Conservation (phyloP, 2,888 invertebrate species). For the Lypha dubia region DNA sequence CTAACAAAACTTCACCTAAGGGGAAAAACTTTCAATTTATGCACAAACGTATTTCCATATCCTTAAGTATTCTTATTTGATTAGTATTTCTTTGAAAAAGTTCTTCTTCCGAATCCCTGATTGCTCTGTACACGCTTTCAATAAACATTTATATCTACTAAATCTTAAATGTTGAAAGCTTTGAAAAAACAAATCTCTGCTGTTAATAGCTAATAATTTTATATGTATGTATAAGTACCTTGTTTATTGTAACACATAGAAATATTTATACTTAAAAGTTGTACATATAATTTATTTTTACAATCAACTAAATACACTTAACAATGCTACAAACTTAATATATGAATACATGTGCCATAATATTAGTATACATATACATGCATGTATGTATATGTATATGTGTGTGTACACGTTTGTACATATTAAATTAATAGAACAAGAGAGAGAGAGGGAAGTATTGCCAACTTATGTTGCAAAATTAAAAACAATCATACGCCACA, state of each 20-base stretch:
- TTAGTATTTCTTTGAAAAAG: neutral
- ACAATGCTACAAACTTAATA: slow-evolving; percentile 73
- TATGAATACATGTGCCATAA: slow-evolving; percentile 60
- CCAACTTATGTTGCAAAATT: neutral
- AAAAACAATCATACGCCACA: too few species aligned
- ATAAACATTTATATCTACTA: slow-evolving; percentile 19
- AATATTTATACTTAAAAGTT: slow-evolving; percentile 13
- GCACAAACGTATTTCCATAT: neutral
- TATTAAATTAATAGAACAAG: neutral
- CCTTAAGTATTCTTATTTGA: slow-evolving; percentile 1
- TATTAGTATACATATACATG: slow-evolving; percentile 29
- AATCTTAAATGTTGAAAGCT: slow-evolving; percentile 18
- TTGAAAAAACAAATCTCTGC: slow-evolving; percentile 58
- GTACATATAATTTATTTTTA: slow-evolving; percentile 49
- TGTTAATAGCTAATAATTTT: slow-evolving; percentile 71
- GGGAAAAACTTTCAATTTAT: neutral
- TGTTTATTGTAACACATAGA: slow-evolving; percentile 71
- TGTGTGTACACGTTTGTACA: neutral
- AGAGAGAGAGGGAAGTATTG: slow-evolving; percentile 30
- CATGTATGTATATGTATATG: too few species aligned
- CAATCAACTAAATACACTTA: slow-evolving; percentile 48
- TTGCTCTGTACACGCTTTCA: neutral
- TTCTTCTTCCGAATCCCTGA: neutral
- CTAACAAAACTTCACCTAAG: neutral
- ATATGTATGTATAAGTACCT: slow-evolving; percentile 72